phyloP scores from a whole-genome alignment of 2,113 vertebrate genomes.

The Chrysemys picta region DNA sequence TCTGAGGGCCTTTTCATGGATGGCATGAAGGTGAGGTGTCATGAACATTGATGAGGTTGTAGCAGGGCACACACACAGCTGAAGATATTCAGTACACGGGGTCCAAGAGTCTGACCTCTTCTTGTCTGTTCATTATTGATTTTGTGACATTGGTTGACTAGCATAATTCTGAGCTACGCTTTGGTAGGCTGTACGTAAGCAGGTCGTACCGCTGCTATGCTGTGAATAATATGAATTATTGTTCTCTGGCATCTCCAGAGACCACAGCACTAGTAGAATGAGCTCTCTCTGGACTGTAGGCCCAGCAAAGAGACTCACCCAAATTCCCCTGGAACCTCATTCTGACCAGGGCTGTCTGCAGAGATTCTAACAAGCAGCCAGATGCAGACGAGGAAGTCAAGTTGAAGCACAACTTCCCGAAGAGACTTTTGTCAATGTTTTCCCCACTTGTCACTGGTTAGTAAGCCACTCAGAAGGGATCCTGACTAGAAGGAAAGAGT shows the following conservation, averaged over 20 bases:
- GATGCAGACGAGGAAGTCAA: rapidly evolving
- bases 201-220: slow-evolving; percentile 12
- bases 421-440: background rate
- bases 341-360: background rate
- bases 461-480: background rate
- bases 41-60: background rate
- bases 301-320: background rate
- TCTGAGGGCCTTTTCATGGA: slow-evolving; percentile 2
- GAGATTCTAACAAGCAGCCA: rapidly evolving
- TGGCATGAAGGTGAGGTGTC: slow-evolving; percentile 34
- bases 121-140: slow-evolving; percentile 47
- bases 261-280: rapidly evolving
- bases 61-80: slow-evolving; percentile 29
- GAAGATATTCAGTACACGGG: background rate
- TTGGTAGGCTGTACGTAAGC: background rate
- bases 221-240: slow-evolving; percentile 47
- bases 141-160: slow-evolving; percentile 16
- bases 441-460: background rate
- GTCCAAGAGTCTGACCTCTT: slow-evolving; percentile 33
- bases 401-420: background rate
- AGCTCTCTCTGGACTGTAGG: background rate
- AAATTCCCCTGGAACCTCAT: rapidly evolving
- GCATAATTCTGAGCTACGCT: slow-evolving; percentile 30
- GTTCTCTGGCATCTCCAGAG: background rate
- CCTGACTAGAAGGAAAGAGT: background rate